A percentile compares a stretch with the other conserved stretches of the same genome.
These are phyloP conservation scores for Esox masquinongy DNA, from an alignment of 2,797 vertebrate species.

Conservation along the genomic window DNA sequence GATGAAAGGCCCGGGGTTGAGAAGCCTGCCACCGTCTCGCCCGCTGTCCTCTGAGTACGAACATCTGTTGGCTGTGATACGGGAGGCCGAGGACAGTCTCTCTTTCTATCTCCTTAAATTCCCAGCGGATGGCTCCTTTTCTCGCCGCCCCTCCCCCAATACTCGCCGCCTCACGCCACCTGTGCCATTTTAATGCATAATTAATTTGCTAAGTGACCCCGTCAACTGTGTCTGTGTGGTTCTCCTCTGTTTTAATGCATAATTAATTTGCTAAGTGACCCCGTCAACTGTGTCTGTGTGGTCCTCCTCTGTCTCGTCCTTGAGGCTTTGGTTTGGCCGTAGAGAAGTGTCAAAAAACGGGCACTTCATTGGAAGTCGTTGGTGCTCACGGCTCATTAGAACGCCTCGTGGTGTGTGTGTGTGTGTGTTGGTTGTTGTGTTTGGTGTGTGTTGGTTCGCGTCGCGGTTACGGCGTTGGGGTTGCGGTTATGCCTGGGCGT, in stretches of 20 bases:
- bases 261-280: constrained; percentile 78
- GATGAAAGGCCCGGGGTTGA: constrained; percentile 52
- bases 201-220: constrained; percentile 77
- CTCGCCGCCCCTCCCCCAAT: constrained; percentile 46
- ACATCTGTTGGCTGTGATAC: constrained; percentile 78
- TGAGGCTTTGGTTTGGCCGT: background rate
- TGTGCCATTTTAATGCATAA: constrained; percentile 79
- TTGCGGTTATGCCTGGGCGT: too few species aligned
- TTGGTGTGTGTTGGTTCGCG: too few species aligned
- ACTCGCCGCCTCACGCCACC: constrained; percentile 63
- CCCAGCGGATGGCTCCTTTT: constrained; percentile 31
- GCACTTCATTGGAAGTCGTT: constrained; percentile 31
- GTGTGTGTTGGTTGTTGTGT: background rate
- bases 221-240: constrained; percentile 48
- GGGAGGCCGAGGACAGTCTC: constrained; percentile 60
- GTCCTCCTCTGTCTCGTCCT: constrained; percentile 30
- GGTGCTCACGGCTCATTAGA: constrained; percentile 14
- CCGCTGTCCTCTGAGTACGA: constrained; percentile 58
- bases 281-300: constrained; percentile 54
- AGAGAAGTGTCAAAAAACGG: background rate
- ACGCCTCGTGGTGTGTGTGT: constrained; percentile 3
- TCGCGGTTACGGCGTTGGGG: too few species aligned
- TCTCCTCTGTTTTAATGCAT: constrained; percentile 71
- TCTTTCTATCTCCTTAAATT: constrained; percentile 39
- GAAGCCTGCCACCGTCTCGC: constrained; percentile 56